phyloP scores from a whole-genome alignment of 2,888 invertebrate species.

The Metacarcinus magister region DNA sequence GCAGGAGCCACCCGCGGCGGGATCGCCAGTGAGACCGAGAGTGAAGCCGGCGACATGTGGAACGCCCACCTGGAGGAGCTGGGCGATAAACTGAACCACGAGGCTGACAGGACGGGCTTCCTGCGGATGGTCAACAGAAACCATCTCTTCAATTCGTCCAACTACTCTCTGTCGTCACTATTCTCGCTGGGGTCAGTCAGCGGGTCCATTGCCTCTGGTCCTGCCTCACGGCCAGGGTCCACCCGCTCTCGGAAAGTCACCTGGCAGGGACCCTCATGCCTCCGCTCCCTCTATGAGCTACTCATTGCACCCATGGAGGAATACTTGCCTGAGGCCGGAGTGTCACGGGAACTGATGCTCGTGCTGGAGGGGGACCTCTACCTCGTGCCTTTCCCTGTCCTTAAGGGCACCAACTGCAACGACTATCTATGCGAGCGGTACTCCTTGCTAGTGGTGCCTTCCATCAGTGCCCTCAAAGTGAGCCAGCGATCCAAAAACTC shows the following conservation, averaged over 20 bases:
- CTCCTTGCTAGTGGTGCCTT: constrained; percentile 94
- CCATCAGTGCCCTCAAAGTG: constrained; percentile 89
- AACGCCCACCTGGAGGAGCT: constrained; percentile 86
- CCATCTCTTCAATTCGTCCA: constrained; percentile 95
- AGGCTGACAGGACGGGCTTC: constrained; percentile 90
- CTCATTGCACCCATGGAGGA: constrained; percentile 96
- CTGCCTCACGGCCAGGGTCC: constrained; percentile 86
- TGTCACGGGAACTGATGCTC: constrained; percentile 88
- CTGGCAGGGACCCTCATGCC: constrained; percentile 95
- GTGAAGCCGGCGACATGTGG: constrained; percentile 87
- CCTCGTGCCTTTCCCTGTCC: constrained; percentile 95
- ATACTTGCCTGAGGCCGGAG: constrained; percentile 88
- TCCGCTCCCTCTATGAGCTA: constrained; percentile 93
- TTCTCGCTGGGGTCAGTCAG: constrained; percentile 89
- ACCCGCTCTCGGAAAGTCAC: constrained; percentile 87
- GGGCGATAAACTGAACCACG: constrained; percentile 87
- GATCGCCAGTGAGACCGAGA: constrained; percentile 85
- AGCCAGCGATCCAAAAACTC: constrained; percentile 83
- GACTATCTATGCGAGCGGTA: constrained; percentile 95
- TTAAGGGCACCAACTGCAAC: constrained; percentile 86
- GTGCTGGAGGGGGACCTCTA: constrained; percentile 96
- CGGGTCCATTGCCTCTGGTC: constrained; percentile 83
- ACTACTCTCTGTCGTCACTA: constrained; percentile 95
- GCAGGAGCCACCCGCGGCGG: constrained; percentile 79
- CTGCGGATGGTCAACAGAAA: constrained; percentile 93